Evolutionary conservation across 2,113 vertebrate species (phyloP).

Genomic region (Phaethornis superciliosus): DNA sequence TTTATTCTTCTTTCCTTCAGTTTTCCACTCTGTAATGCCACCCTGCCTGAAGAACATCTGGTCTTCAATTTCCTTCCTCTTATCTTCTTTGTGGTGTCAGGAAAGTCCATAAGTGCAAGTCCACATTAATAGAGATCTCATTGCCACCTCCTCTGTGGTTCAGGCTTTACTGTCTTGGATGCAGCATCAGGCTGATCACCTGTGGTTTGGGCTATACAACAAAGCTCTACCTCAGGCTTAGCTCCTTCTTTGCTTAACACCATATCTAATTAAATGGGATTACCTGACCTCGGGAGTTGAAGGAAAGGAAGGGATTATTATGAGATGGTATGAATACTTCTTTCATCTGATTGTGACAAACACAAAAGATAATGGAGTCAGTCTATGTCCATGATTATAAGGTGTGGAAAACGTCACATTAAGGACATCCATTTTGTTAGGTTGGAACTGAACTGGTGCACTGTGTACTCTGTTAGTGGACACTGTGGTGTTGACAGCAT

Average conservation of each 20-base stretch:
- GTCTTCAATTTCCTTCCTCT: background rate
- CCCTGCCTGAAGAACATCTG: fast-evolving
- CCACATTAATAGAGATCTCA: background rate
- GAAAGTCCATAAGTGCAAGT: background rate
- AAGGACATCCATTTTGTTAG: background rate
- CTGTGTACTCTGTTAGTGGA: background rate
- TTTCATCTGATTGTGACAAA: background rate
- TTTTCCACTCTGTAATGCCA: background rate
- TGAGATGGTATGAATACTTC: background rate
- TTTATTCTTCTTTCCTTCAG: background rate
- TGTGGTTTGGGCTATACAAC: background rate
- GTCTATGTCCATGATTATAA: background rate
- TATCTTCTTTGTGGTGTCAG: background rate
- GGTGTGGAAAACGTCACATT: background rate
- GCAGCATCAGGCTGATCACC: fast-evolving
- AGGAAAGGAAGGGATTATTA: background rate
- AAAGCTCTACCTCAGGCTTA: background rate
- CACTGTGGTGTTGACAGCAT: constrained; percentile 12
- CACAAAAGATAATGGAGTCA: background rate
- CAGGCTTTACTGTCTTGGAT: background rate
- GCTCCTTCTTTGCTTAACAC: background rate
- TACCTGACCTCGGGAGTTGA: background rate
- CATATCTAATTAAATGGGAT: background rate
- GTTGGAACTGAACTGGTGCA: background rate
- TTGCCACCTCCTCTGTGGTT: background rate